These are phyloP conservation scores for Pteronotus mesoamericanus DNA, from an alignment of 2,797 vertebrate genomes.

Conservation along the genomic window DNA sequence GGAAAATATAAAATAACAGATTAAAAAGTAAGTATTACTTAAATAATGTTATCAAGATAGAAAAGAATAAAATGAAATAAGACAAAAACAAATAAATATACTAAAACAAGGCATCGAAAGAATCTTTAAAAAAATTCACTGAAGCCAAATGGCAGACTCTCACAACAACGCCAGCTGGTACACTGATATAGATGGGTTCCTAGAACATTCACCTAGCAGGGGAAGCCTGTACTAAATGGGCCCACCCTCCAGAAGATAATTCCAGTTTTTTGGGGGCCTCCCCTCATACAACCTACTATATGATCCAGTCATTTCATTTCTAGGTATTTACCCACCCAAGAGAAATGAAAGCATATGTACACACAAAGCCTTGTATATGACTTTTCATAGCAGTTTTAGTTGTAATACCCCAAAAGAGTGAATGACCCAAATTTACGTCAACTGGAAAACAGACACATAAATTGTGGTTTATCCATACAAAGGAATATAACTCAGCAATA, in stretches of 20 bases:
- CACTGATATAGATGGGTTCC: too few species aligned
- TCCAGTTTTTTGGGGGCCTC: too few species aligned
- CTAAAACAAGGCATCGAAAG: too few species aligned
- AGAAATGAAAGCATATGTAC: not conserved
- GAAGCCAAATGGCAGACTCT: too few species aligned
- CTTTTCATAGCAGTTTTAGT: not conserved
- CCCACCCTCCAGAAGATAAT: too few species aligned
- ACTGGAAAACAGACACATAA: not conserved
- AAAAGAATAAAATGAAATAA: conserved; percentile 12
- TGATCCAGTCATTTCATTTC: not conserved
- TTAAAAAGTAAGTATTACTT: not conserved
- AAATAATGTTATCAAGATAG: not conserved
- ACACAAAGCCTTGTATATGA: not conserved
- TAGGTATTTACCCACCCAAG: not conserved
- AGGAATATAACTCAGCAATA: not conserved
- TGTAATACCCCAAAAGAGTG: not conserved
- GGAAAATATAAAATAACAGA: not conserved
- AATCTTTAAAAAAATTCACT: too few species aligned
- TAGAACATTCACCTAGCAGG: too few species aligned
- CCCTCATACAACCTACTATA: not conserved
- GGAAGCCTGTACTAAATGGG: too few species aligned
- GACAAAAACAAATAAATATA: not conserved
- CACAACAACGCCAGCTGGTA: too few species aligned
- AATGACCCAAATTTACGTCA: not conserved
- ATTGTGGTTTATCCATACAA: not conserved